Base-by-base conservation (phyloP, 2,888 invertebrate species). In the Cerastis leucographa region DNA sequence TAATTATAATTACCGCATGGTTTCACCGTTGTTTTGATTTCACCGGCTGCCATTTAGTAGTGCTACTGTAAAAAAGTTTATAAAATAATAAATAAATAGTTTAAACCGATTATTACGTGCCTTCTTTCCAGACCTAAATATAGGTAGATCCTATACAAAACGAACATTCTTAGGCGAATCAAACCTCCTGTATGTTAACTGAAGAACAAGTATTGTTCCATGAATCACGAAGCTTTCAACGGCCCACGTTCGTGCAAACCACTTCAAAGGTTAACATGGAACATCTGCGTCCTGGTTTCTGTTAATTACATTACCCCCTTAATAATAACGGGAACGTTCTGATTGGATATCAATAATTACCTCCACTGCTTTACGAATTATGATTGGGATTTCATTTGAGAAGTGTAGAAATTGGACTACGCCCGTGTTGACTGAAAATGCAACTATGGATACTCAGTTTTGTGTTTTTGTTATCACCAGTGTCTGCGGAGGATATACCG, bases 401-500 rank as follows among this genome's bases (percentile, higher is more conserved):
- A 81, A 78, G 84, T 80, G 78, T 80, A 62, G 79, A 80, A 85
- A 84, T 81, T 67, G 87, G 80, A 83, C 90, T 83, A 87, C 76
- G 88, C 73, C 87, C 67, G 91, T 84, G 88, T 73, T 82, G 66
- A 67, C 69, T 79, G 80, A 94, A 91, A 81, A 96, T 96, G 95
- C 89, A 87, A 85, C 51, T 91, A 90, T 94, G 93, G 92, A 40
- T 90, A 64, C 64, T 91, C 54, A 78, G 89, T 76, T 81, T 93
- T 25, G 72, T 93, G 54, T 92, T 83, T 89, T 71, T 92, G 61
- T 86, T 92, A 77, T 82, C 88, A 74, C 76, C 84, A 17, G 93
- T 90, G 62, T 80, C 62, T 3, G 93, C 91, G n/a, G 97, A 98
- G 92, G 98, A 97, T 87, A 98, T 98, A 93, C 98, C 98, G 5